Conservation (phyloP, 2,888 invertebrate species). For the Nesidiocoris tenuis region DNA sequence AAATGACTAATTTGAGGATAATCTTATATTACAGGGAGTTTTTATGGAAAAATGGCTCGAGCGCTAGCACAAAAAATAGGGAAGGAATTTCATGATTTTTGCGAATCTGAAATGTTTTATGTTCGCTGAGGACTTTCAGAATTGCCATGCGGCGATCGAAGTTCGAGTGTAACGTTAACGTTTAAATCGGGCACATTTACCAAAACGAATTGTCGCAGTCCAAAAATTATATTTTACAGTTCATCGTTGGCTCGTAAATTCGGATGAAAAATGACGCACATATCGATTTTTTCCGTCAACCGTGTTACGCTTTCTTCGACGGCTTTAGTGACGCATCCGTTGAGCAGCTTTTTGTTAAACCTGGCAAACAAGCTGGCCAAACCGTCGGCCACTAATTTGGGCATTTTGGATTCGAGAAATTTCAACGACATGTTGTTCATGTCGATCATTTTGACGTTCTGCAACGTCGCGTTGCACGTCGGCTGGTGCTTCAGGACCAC, state of each 20-base stretch:
- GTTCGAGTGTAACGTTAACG: no score
- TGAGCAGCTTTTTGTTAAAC: conserved; percentile 16
- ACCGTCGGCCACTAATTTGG: conserved; percentile 2
- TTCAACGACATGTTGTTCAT: conserved; percentile 32
- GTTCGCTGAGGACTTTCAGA: no score
- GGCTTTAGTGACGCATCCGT: conserved; percentile 17
- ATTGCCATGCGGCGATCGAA: no score
- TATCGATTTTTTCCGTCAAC: conserved; percentile 4
- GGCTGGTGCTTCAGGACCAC: conserved; percentile 17
- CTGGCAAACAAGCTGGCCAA: conserved; percentile 18
- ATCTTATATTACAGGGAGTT: no score
- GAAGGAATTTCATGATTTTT: no score
- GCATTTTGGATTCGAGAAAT: conserved; percentile 16
- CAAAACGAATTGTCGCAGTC: neutral
- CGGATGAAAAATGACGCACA: conserved; percentile 33
- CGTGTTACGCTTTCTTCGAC: conserved; percentile 17
- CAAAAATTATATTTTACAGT: neutral
- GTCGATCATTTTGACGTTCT: conserved; percentile 1
- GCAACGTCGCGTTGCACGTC: conserved; percentile 18
- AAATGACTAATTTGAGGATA: no score
- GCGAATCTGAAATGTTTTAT: no score
- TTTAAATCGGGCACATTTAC: no score
- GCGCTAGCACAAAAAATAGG: no score
- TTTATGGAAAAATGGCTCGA: no score
- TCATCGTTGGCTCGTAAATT: conserved; percentile 26